A percentile compares a stretch with the other conserved stretches of the same genome.
These are phyloP conservation scores for Sinelater perroti DNA, from an alignment of 2,888 invertebrate genomes.

Conservation along the genomic window DNA sequence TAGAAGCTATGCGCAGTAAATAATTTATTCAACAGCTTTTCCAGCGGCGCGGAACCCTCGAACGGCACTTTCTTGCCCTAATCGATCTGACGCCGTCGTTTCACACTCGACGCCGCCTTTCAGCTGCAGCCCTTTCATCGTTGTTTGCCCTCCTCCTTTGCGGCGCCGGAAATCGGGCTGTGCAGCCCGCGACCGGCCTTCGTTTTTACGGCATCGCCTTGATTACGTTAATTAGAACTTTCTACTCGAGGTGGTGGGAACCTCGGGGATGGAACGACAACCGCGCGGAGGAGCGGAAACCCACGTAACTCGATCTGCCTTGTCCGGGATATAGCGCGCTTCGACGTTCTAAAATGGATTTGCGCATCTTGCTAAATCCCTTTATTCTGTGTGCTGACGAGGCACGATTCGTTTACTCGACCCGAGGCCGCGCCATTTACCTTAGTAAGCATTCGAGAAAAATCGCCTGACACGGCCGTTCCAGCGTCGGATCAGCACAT, in stretches of 20 bases:
- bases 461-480: slow-evolving; percentile 11
- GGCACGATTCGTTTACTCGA: slow-evolving; percentile 27
- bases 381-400: slow-evolving; percentile 27
- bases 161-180: slow-evolving; percentile 4
- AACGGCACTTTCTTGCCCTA: slow-evolving; percentile 1
- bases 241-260: not conserved
- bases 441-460: slow-evolving; percentile 26
- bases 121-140: slow-evolving; percentile 11
- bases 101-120: slow-evolving; percentile 3
- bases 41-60: not conserved
- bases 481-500: slow-evolving; percentile 17
- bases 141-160: slow-evolving; percentile 20
- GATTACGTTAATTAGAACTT: not conserved
- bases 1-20: too few species aligned
- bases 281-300: not conserved
- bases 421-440: slow-evolving; percentile 29
- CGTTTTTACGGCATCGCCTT: slow-evolving; percentile 4
- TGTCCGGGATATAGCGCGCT: slow-evolving; percentile 11
- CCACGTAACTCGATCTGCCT: slow-evolving; percentile 15
- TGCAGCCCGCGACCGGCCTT: too few species aligned
- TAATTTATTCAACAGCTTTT: slow-evolving; percentile 1
- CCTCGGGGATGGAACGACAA: not conserved
- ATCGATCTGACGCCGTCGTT: slow-evolving; percentile 1
- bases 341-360: slow-evolving; percentile 25
- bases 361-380: slow-evolving; percentile 25